Base-by-base conservation (phyloP, 2,888 invertebrate species). In the Monopis laevigella region DNA sequence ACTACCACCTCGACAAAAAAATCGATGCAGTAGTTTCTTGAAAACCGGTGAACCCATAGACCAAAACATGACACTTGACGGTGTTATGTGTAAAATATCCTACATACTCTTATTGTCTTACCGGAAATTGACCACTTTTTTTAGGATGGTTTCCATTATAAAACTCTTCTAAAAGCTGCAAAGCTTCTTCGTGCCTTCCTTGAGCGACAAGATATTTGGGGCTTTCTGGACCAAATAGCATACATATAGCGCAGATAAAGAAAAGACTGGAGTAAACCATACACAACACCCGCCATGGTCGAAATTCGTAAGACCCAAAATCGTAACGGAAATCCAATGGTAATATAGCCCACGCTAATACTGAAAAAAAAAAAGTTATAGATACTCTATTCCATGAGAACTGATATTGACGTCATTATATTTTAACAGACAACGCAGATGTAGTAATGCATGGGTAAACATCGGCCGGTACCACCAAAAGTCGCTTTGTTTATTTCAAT, bases 261-360 rank as follows among this genome's bases (percentile, higher is more conserved):
- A 87, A 86, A 3, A 88, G 75, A 2, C 85, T 39, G 0, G 86
- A 82, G 48, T 90, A 84, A 0, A 86, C 45, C 1, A 88, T 75
- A 1, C 89, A 62, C 27, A 91, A 84, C 1, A 92, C 54, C 35
- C 93, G 82, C 93, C 93, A 93, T 0, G 91, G 86, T 39, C 86
- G 82, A 49, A 87, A 86, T 1, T 65, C 53, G 48, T 89, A 71
- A 1, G 68, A 59, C 2, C 86, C 68, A 19, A 83, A 62, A 48
- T 72, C 59, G 44, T 62, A 48, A 28, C 69, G 56, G 46, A 84
- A 69, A 34, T 78, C 60, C 0, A 82, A 43, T 0, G 92, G 90
- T 18, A 92, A 77, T 10, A 92, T 80, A 2, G 74, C 71, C 84
- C 88, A 88, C 0, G 88, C 89, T 43, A 88, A 53, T 29, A 85